Evolutionary conservation across 1,140 invertebrate genomes (phyloP).

Genomic region (Phthorimaea operculella): DNA sequence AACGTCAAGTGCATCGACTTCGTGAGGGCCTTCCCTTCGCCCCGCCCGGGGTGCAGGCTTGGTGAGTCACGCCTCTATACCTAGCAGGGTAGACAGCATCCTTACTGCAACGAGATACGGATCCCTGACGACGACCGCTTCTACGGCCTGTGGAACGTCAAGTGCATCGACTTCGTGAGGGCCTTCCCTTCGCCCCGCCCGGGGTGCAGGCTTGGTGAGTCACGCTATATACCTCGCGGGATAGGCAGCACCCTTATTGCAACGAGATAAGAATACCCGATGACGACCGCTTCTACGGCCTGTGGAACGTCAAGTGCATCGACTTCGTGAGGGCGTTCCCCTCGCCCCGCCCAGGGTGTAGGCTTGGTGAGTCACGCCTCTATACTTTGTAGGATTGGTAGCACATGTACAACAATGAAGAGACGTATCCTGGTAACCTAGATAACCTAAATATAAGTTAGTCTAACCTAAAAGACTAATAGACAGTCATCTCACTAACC

Average conservation of each 20-base stretch:
- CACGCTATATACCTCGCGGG: background rate
- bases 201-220: conserved; percentile 62
- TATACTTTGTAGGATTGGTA: too few species aligned
- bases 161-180: conserved; percentile 86
- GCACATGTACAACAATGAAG: too few species aligned
- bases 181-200: background rate
- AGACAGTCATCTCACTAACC: too few species aligned
- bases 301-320: conserved; percentile 72
- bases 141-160: background rate
- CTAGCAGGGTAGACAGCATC: too few species aligned
- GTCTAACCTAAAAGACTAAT: too few species aligned
- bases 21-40: conserved; percentile 55
- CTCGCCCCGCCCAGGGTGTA: background rate
- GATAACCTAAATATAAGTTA: too few species aligned
- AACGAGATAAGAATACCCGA: conserved; percentile 90
- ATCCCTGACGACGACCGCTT: conserved; percentile 86
- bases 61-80: conserved; percentile 58
- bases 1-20: conserved; percentile 82
- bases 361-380: too few species aligned
- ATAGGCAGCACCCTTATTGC: conserved; percentile 71
- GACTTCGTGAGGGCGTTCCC: conserved; percentile 75
- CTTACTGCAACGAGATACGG: conserved; percentile 88
- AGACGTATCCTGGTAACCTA: too few species aligned
- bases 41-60: background rate
- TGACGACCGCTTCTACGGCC: conserved; percentile 74